phyloP scores from a whole-genome alignment of 2,797 vertebrate genomes.

The Poliocrania exsul region DNA sequence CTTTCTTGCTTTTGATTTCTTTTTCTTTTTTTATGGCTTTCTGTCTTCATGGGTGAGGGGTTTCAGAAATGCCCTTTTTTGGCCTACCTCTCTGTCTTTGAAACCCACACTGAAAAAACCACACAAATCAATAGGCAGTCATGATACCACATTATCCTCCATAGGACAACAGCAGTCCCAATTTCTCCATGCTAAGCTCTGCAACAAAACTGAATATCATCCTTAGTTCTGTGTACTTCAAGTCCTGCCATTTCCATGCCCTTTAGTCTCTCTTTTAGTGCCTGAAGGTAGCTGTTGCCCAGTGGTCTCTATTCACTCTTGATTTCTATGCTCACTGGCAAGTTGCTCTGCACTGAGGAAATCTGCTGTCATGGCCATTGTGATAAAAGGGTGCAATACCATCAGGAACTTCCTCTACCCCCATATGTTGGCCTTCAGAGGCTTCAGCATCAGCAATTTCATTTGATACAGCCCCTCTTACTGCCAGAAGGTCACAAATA shows the following conservation, averaged over 20 bases:
- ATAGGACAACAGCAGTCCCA: not conserved
- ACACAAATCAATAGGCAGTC: not conserved
- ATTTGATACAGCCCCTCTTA: not conserved
- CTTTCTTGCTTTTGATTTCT: not conserved
- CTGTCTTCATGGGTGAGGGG: not conserved
- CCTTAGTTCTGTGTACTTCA: fast-evolving
- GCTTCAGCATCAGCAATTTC: constrained; percentile 4
- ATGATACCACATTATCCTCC: not conserved
- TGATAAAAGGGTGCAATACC: constrained; percentile 36
- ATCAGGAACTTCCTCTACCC: constrained; percentile 49
- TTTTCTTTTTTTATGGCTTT: not conserved
- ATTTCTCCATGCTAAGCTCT: not conserved
- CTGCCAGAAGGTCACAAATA: constrained; percentile 16
- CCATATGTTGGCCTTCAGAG: constrained; percentile 60
- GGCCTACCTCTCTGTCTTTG: not conserved
- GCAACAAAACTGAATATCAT: not conserved
- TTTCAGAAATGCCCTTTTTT: not conserved
- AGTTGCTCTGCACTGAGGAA: constrained; percentile 9
- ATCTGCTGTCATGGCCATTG: constrained; percentile 6
- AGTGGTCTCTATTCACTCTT: not conserved
- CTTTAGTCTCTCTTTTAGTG: not conserved
- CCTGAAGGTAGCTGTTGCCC: not conserved
- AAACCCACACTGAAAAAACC: not conserved
- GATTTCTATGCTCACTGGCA: not conserved
- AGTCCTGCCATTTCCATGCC: not conserved